Base-by-base conservation (phyloP, 2,888 invertebrate genomes). In the Nymphalis polychloros region DNA sequence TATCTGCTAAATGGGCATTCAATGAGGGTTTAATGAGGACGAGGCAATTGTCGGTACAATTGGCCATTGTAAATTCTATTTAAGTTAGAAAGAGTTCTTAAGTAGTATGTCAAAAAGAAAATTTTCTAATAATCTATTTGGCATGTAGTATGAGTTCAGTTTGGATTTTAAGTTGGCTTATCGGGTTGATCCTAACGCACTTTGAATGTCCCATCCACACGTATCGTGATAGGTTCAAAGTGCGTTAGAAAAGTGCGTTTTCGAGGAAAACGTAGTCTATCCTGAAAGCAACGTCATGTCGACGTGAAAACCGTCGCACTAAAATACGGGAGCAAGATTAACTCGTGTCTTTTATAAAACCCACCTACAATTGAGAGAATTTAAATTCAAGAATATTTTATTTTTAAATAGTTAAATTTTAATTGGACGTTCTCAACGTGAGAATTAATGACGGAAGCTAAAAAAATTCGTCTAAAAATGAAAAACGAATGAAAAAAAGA, bases 401-500 rank as follows among this genome's bases (percentile, higher is more conserved):
- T 61, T 66, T 46, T 49, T 41, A 41, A 57, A 41, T 57, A 55
- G 53, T 55, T 55, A 55, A 55, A 55, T 55, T 61, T 55, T 55
- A 49, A 55, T 55, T 61, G 61, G 53, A 83, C 81, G 78, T 82
- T 82, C 81, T 79, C 81, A 78, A 77, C 75, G 82, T 80, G 77
- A 81, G 82, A 88, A 89, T 88, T 83, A 86, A 85, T 85, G 80
- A 86, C 84, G 79, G 76, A 74, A 76, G 76, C 80, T 77, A 78
- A 78, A 81, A 84, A 85, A 86, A 87, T 85, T 83, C 84, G 84
- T 89, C 82, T 85, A 84, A 83, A 55, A 85, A 90, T 88, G 89
- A 85, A 87, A 89, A 89, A 86, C 81, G 88, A 86, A 85, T 85
- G 87, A 88, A 86, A 88, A 90, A 89, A 90, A 89, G 87, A 90